phyloP scores from a whole-genome alignment of 2,888 invertebrate genomes.

The Syrista parreyssii region DNA sequence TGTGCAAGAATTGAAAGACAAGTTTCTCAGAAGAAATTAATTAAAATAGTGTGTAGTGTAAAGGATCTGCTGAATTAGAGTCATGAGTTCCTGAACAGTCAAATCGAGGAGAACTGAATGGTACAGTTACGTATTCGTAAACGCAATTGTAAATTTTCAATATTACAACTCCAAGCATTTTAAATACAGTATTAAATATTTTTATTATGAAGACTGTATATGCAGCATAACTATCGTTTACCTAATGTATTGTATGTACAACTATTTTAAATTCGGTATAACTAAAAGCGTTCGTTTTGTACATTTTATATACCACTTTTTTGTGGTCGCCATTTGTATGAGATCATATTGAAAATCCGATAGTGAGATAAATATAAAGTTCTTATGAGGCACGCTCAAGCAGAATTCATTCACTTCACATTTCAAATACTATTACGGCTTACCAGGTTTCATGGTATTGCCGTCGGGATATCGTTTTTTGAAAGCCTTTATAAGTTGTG shows the following conservation, averaged over 20 bases:
- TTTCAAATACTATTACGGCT: constrained; percentile 27
- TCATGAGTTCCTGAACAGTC: neutral
- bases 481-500: constrained; percentile 89
- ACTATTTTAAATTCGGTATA: neutral
- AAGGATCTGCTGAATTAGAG: neutral
- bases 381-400: neutral
- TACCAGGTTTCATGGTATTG: constrained; percentile 70
- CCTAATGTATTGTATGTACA: neutral
- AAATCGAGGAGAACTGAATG: neutral
- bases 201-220: neutral
- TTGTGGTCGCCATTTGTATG: neutral
- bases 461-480: constrained; percentile 95
- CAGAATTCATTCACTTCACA: neutral
- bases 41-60: neutral
- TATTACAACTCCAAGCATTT: neutral
- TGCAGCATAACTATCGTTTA: neutral
- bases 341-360: neutral
- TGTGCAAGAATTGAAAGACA: neutral
- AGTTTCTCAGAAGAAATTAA: neutral
- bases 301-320: neutral
- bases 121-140: neutral
- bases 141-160: constrained; percentile 5
- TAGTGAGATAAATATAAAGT: neutral
- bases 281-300: neutral
- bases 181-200: neutral